These are phyloP conservation scores for Trissolcus japonicus DNA, from an alignment of 2,888 invertebrate species.

Conservation along the genomic window DNA sequence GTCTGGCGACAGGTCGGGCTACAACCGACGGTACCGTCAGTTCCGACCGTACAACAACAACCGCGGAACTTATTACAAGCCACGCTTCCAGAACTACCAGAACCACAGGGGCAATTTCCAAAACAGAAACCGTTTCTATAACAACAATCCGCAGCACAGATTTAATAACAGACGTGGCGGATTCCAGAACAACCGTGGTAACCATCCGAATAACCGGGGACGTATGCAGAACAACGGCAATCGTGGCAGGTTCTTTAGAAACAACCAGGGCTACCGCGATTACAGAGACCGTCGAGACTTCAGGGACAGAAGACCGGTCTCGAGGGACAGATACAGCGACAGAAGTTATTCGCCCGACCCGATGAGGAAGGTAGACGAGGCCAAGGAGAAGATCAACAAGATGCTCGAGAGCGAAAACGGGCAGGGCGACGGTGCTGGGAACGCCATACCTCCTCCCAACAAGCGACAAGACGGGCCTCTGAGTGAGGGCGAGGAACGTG, in stretches of 20 bases:
- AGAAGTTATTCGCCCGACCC: slow-evolving; percentile 78
- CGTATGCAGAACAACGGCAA: slow-evolving; percentile 65
- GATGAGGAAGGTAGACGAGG: slow-evolving; percentile 78
- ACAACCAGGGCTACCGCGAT: slow-evolving; percentile 79
- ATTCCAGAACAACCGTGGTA: slow-evolving; percentile 68
- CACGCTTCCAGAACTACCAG: slow-evolving; percentile 84
- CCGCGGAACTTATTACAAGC: slow-evolving; percentile 87
- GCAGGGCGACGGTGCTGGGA: slow-evolving; percentile 15
- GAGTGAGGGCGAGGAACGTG: slow-evolving; percentile 79
- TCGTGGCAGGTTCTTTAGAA: slow-evolving; percentile 72
- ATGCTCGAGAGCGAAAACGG: slow-evolving; percentile 75
- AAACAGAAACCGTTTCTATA: slow-evolving; percentile 69
- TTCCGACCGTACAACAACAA: slow-evolving; percentile 78
- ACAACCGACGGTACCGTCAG: slow-evolving; percentile 72
- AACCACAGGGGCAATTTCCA: slow-evolving; percentile 77
- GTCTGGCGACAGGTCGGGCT: slow-evolving; percentile 73
- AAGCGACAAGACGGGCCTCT: slow-evolving; percentile 79
- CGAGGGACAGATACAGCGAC: slow-evolving; percentile 77
- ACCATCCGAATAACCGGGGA: slow-evolving; percentile 60
- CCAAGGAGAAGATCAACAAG: slow-evolving; percentile 80
- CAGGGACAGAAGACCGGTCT: slow-evolving; percentile 79
- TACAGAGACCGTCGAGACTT: slow-evolving; percentile 83
- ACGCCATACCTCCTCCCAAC: slow-evolving; percentile 61
- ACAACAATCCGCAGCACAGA: slow-evolving; percentile 67
- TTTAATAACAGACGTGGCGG: slow-evolving; percentile 70